Percentiles rank a stretch among this genome's conserved stretches.
Conservation (phyloP, 2,888 invertebrate species). For the Stenodema calcarata region DNA sequence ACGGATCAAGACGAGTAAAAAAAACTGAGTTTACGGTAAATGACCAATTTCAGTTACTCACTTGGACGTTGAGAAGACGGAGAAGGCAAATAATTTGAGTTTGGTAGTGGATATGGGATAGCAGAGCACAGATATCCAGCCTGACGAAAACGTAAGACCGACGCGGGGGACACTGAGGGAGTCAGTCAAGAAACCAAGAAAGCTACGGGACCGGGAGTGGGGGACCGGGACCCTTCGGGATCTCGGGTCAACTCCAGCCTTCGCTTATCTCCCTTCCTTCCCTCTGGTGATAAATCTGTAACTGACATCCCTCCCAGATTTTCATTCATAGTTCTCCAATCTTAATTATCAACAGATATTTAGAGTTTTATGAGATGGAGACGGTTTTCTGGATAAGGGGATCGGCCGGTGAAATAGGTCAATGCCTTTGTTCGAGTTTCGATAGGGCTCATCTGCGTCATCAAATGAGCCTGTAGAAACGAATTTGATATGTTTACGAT, state of each 20-base stretch:
- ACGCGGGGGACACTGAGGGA: conserved; percentile 20
- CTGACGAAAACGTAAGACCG: neutral
- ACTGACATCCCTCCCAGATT: conserved; percentile 1
- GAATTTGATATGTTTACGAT: neutral
- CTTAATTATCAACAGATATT: conserved; percentile 3
- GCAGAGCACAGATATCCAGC: neutral
- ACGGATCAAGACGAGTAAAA: too few relatives aligned
- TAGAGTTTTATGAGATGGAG: neutral
- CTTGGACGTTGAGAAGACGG: neutral
- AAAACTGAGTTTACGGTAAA: too few relatives aligned
- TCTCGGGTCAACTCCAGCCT: conserved; percentile 26
- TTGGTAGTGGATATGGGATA: neutral
- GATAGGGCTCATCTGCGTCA: conserved; percentile 24
- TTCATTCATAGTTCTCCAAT: conserved; percentile 25
- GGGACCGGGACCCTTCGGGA: conserved; percentile 15
- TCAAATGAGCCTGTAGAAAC: neutral
- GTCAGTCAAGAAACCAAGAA: conserved; percentile 1
- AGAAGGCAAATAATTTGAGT: neutral
- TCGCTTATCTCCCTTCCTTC: conserved; percentile 31
- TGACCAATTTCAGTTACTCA: neutral
- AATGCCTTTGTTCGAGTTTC: conserved; percentile 2
- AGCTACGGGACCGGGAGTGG: conserved; percentile 6
- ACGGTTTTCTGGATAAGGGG: neutral
- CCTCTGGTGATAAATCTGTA: conserved; percentile 5
- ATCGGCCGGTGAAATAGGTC: conserved; percentile 2